Evolutionary conservation across 2,113 vertebrate species (phyloP), one percentile per base, ranked within the genome.

Genomic region (Mustela lutreola): DNA sequence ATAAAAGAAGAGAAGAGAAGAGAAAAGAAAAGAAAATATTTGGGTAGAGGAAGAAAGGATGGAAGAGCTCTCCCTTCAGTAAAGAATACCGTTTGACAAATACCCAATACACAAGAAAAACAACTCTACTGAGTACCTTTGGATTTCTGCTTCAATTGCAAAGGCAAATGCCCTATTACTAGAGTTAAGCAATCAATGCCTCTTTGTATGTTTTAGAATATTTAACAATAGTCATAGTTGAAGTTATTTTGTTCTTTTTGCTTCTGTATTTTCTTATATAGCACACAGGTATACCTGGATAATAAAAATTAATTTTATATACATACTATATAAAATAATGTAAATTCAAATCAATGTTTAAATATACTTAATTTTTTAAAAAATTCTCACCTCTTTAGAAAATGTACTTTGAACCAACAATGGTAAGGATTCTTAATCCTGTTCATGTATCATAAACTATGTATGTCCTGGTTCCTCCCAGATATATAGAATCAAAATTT

Each of bases 161-260:
- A 85, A 96, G 11, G 42, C 36, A 80, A 85, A 78, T 63, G 18
- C 11, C 88, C 50, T 73, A 4, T 76, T 50, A 53, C 42, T 78
- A 53, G 48, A 42, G 4, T 56, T 88, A 56, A 97, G 86, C 28
- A 70, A 8, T 88, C 76, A 76, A 79, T 90, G 63, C 80, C 48
- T 62, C 65, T 60, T 65, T 65, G 11, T 26, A 33, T 48, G 53
- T 71, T 96, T 91, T 84, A 39, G 95, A 94, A 92, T 83, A 87
- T 62, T 53, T 36, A 84, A 45, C 60, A 82, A 26, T 79, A 9
- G 0, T 90, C 28, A 79, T 58, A 90, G 80, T 33, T 91, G 1
- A 97, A 96, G 16, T 71, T 78, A 56, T 18, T 85, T 89, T 71
- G 19, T 76, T 92, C 22, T 56, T 60, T 89, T 90, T 50, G 24